A percentile compares a stretch with the other conserved stretches of the same genome.
Conservation (phyloP, 2,888 invertebrate genomes). For the Philopedon plagiatum region DNA sequence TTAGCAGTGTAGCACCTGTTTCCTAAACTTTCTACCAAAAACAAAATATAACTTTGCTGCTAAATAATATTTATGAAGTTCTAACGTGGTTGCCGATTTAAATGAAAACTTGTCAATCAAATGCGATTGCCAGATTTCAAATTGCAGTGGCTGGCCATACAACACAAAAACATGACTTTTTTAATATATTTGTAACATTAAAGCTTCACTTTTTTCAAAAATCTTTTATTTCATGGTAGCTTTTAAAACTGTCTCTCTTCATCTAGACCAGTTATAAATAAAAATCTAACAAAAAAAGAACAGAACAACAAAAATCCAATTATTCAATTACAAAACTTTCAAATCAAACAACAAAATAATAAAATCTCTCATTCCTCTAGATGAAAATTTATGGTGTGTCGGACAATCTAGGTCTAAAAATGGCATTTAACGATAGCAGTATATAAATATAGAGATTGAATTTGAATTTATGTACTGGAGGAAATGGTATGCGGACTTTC, state of each 20-base stretch:
- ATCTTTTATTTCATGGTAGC: too few species aligned
- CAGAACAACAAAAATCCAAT: neutral
- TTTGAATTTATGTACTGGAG: conserved; percentile 51
- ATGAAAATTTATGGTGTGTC: conserved; percentile 51
- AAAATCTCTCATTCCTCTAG: conserved; percentile 34
- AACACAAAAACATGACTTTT: conserved; percentile 35
- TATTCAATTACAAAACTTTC: conserved; percentile 27
- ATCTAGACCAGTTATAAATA: neutral
- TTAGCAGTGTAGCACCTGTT: too few species aligned
- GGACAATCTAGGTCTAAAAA: conserved; percentile 49
- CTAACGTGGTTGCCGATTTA: conserved; percentile 18
- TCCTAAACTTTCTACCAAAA: too few species aligned
- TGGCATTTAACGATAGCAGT: conserved; percentile 49
- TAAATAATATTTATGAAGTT: neutral
- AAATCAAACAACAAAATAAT: conserved; percentile 41
- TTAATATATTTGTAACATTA: too few species aligned
- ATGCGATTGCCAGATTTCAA: conserved; percentile 24
- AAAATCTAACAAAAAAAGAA: neutral
- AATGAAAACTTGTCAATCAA: conserved; percentile 40
- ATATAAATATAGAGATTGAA: conserved; percentile 53
- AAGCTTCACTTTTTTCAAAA: too few species aligned
- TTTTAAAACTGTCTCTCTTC: too few species aligned
- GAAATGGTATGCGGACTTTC: conserved; percentile 52
- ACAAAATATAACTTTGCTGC: too few species aligned
- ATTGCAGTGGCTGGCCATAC: conserved; percentile 25